Percentiles rank a stretch among this genome's conserved stretches.
These are phyloP conservation scores for Ceratina australensis DNA, from an alignment of 1,140 invertebrate species.

Conservation along the genomic window DNA sequence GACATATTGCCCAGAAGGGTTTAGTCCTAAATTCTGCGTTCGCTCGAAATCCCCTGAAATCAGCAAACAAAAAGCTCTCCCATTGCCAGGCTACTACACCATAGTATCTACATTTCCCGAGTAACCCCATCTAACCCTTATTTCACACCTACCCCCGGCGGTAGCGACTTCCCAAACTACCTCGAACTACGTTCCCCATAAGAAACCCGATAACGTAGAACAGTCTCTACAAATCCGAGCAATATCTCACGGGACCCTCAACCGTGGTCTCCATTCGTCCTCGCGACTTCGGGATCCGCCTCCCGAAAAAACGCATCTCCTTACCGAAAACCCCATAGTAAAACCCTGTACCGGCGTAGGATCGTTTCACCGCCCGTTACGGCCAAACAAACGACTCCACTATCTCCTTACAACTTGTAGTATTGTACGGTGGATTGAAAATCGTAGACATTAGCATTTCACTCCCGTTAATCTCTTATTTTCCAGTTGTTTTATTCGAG, in stretches of 20 bases:
- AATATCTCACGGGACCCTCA: conserved; percentile 21
- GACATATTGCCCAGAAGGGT: too few relatives aligned
- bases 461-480: too few relatives aligned
- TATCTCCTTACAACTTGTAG: background rate
- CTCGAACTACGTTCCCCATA: background rate
- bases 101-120: background rate
- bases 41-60: background rate
- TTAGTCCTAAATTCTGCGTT: background rate
- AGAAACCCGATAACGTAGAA: conserved; percentile 25
- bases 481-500: too few relatives aligned
- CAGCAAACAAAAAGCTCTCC: background rate
- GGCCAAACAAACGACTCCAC: background rate
- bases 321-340: background rate
- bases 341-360: background rate
- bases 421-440: too few relatives aligned
- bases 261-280: background rate
- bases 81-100: background rate
- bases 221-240: conserved; percentile 15
- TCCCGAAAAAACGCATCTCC: background rate
- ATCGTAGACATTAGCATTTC: too few relatives aligned
- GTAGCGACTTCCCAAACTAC: conserved; percentile 9
- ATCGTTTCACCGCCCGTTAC: background rate
- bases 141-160: conserved; percentile 2
- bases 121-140: conserved; percentile 2
- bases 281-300: background rate